Evolutionary conservation across 2,888 invertebrate genomes (phyloP).

Genomic region (Dryobotodes eremita): DNA sequence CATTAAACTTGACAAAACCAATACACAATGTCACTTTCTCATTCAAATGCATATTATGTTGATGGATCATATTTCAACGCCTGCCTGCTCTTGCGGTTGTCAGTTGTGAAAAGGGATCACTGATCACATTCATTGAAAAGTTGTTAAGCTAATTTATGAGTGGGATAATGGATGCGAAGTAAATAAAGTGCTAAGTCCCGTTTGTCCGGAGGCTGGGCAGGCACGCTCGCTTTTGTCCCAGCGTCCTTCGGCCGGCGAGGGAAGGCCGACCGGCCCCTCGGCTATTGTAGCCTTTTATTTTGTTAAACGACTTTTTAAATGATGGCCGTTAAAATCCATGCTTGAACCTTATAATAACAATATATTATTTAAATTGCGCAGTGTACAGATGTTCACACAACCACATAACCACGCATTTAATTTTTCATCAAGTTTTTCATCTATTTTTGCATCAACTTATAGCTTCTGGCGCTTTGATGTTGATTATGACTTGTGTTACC

Average conservation of each 20-base stretch:
- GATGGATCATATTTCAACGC: conserved; percentile 41
- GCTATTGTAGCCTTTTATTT: conserved; percentile 70
- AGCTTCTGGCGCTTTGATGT: not conserved
- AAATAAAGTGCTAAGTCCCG: conserved; percentile 78
- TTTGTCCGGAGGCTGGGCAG: conserved; percentile 76
- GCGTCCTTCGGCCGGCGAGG: conserved; percentile 80
- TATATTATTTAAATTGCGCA: conserved; percentile 18
- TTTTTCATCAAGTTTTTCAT: not conserved
- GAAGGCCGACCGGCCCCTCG: conserved; percentile 80
- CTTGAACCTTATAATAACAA: conserved; percentile 15
- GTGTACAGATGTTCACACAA: conserved; percentile 8
- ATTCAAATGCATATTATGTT: conserved; percentile 29
- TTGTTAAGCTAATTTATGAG: conserved; percentile 82
- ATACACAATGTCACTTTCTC: conserved; percentile 13
- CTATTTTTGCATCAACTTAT: not conserved
- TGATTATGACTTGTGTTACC: not conserved
- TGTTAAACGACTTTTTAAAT: conserved; percentile 69
- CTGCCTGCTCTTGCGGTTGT: conserved; percentile 63
- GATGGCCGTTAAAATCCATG: conserved; percentile 57
- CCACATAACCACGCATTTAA: not conserved
- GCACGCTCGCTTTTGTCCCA: conserved; percentile 81
- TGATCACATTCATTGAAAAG: conserved; percentile 77
- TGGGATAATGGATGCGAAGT: conserved; percentile 72
- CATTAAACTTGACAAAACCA: not conserved
- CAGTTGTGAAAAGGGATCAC: conserved; percentile 75